These are phyloP conservation scores for Drosophila pandora DNA, from an alignment of 1,140 invertebrate genomes.

Conservation along the genomic window DNA sequence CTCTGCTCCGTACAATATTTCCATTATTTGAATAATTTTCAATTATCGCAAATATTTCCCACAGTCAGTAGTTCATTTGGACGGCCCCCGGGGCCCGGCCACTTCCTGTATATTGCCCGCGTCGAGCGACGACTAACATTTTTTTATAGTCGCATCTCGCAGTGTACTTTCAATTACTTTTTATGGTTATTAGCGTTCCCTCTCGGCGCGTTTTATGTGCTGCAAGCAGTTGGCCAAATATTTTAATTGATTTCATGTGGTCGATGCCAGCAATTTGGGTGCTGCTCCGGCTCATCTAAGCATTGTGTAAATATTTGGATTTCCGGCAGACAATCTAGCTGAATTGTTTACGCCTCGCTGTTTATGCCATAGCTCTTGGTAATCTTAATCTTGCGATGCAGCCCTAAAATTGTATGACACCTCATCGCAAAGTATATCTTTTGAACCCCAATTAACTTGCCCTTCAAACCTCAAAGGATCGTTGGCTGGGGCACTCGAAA, in stretches of 20 bases:
- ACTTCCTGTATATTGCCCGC: background rate
- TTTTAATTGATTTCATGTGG: conserved; percentile 77
- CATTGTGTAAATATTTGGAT: conserved; percentile 56
- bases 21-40: conserved; percentile 36
- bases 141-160: conserved; percentile 60
- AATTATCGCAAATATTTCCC: conserved; percentile 30
- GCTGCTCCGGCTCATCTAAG: background rate
- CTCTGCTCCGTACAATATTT: conserved; percentile 28
- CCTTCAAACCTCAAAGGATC: background rate
- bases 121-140: conserved; percentile 38
- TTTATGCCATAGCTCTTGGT: conserved; percentile 17
- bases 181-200: conserved; percentile 42
- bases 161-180: conserved; percentile 65
- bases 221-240: conserved; percentile 57
- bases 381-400: background rate
- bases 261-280: conserved; percentile 9
- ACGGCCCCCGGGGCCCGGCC: conserved; percentile 16
- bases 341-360: conserved; percentile 48
- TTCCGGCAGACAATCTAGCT: conserved; percentile 41
- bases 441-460: background rate
- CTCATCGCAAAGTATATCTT: background rate
- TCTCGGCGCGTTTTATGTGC: conserved; percentile 43
- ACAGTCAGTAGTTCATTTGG: conserved; percentile 21
- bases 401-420: background rate
- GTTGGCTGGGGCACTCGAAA: conserved; percentile 15